Percentiles rank a stretch among this genome's conserved stretches.
Evolutionary conservation across 1,140 invertebrate genomes (phyloP).

Genomic region (Bradynema listronoti): DNA sequence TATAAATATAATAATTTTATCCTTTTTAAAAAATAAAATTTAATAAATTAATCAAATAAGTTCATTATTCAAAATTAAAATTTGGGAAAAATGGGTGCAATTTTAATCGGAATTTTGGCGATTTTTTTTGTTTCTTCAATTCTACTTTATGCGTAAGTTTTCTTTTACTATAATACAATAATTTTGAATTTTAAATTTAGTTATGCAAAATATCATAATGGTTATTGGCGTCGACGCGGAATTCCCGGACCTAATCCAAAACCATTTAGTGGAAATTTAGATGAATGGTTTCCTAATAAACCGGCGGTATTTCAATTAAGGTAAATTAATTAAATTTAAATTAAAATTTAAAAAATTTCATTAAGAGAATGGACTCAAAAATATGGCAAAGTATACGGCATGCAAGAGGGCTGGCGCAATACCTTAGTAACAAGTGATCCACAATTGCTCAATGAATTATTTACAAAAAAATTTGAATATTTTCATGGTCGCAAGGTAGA

Average conservation of each 20-base stretch:
- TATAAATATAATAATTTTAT: too few relatives aligned
- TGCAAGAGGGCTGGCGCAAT: conserved; percentile 47
- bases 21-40: too few relatives aligned
- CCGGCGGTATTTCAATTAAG: conserved; percentile 30
- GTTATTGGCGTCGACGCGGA: conserved; percentile 52
- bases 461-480: conserved; percentile 60
- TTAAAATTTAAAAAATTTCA: conserved; percentile 25
- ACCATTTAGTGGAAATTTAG: conserved; percentile 59
- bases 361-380: conserved; percentile 58
- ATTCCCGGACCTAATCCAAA: conserved; percentile 58
- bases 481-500: conserved; percentile 58
- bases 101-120: too few relatives aligned
- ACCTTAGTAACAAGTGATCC: conserved; percentile 59
- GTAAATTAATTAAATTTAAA: conserved; percentile 20
- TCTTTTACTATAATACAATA: too few relatives aligned
- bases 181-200: too few relatives aligned
- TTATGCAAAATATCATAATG: conserved; percentile 19
- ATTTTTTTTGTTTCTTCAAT: too few relatives aligned
- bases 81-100: too few relatives aligned
- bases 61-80: too few relatives aligned
- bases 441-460: conserved; percentile 59
- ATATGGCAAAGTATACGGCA: conserved; percentile 60
- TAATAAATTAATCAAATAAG: too few relatives aligned
- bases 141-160: too few relatives aligned
- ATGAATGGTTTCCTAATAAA: conserved; percentile 41